A percentile compares a stretch with the other conserved stretches of the same genome.
phyloP scores from a whole-genome alignment of 2,888 invertebrate genomes.

The Polylopha cassiicola region DNA sequence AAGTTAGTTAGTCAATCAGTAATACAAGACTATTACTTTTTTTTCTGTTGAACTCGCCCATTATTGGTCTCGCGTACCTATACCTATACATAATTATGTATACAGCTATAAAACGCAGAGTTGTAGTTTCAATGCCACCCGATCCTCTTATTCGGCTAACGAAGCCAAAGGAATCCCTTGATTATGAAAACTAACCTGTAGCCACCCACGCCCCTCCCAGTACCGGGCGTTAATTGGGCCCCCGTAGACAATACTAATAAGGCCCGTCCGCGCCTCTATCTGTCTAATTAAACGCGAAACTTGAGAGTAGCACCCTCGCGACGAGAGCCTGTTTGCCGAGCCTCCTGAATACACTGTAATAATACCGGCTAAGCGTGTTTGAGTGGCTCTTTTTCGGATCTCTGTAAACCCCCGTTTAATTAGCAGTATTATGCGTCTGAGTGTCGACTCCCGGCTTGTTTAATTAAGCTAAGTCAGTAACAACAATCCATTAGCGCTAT shows the following conservation, averaged over 20 bases:
- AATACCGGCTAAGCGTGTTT: conserved; percentile 77
- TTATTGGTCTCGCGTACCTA: background rate
- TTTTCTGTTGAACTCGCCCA: background rate
- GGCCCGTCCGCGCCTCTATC: conserved; percentile 76
- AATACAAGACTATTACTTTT: background rate
- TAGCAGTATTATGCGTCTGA: conserved; percentile 74
- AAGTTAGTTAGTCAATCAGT: too few species aligned
- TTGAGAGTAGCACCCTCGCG: conserved; percentile 75
- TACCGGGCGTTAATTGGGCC: conserved; percentile 77
- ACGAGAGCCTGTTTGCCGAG: conserved; percentile 71
- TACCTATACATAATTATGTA: too few species aligned
- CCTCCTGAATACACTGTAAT: conserved; percentile 74
- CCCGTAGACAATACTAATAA: conserved; percentile 78
- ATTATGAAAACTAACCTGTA: conserved; percentile 73
- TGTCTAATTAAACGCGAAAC: conserved; percentile 78
- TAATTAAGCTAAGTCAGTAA: conserved; percentile 76
- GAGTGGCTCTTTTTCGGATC: conserved; percentile 76
- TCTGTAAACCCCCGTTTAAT: conserved; percentile 75
- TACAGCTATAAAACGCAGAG: conserved; percentile 6
- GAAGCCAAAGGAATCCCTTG: conserved; percentile 72
- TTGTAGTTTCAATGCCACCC: conserved; percentile 45
- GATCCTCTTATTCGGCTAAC: conserved; percentile 73
- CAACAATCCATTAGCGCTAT: conserved; percentile 60
- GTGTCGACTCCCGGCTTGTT: conserved; percentile 71
- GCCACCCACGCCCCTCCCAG: conserved; percentile 69